Base-by-base conservation (phyloP, 92 coral and sea anemone species). In the Epizoanthus stellaris region DNA sequence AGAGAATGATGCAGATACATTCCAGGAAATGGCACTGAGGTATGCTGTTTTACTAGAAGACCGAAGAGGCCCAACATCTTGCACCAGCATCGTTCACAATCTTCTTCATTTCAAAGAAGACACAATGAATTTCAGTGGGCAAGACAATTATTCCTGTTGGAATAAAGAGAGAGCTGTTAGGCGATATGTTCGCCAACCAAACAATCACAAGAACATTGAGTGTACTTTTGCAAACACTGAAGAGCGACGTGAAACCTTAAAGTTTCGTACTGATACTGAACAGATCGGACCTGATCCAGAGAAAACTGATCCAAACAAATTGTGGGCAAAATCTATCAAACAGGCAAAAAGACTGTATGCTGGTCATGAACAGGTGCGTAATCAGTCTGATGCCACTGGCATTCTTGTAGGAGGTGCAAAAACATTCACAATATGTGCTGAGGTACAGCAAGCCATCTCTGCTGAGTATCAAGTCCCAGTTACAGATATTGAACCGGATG, bases 271-370 rank as follows among this genome's bases (percentile, higher is more conserved):
- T 21, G 88, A 76, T 43, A 39, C 75, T 59, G 80, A 45, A 86
- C 54, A 86, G 58, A 25, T 5, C 14, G 86, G 72, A 64, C 89
- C 80, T 25, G 72, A 86, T 57, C 64, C 81, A 53, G 80, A n/a
- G 9, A 80, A 80, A 70, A 76, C 82, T n/a, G 89, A 86, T 72
- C 49, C 47, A 58, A 84, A 56, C 80, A 84, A 84, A 59, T 42
- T 73, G 73, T 90, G 87, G 93, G 87, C 85, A 75, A 90, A 86
- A 76, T 85, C 93, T 21, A 86, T 86, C 45, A 57, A 75, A 34
- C 90, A 90, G 76, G 93, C 87, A 72, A 90, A 86, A 42, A 75
- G 58, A 67, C 79, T 90, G 61, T 82, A 90, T 75, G 80, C 84
- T 34, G 20, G 57, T 43, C 68, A 75, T 75, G 84, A 83, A 39